phyloP scores from a whole-genome alignment of 2,113 vertebrate species.

The Delphinus delphis region DNA sequence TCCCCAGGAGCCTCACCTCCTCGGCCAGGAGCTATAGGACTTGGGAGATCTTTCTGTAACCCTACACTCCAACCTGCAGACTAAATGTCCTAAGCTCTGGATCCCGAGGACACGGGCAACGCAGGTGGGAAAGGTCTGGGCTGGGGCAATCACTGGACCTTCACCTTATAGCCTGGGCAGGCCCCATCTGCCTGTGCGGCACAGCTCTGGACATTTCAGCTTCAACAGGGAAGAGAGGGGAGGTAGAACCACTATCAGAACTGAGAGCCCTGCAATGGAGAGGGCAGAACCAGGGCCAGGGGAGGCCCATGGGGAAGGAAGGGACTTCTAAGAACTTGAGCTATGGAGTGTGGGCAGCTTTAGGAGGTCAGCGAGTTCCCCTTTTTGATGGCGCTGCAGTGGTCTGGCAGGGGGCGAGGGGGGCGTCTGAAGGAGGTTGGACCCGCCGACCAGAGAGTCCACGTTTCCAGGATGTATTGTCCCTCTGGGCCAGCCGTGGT shows the following conservation, averaged over 20 bases:
- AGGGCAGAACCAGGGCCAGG: background rate
- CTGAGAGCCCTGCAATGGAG: background rate
- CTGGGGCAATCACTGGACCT: background rate
- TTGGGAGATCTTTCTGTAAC: background rate
- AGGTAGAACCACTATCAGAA: background rate
- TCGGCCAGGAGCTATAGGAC: background rate
- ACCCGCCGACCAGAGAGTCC: background rate
- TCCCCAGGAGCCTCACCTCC: background rate
- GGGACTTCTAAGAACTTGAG: background rate
- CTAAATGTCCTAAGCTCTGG: background rate
- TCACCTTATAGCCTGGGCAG: background rate
- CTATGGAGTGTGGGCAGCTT: background rate
- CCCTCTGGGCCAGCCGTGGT: background rate
- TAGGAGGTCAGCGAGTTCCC: background rate
- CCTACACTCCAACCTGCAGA: background rate
- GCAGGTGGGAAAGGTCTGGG: background rate
- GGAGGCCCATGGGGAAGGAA: background rate
- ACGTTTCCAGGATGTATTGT: background rate
- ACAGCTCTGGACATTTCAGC: background rate
- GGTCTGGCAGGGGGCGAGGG: too few relatives aligned
- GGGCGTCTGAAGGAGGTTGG: background rate
- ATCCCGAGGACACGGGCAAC: background rate
- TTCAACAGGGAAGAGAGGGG: background rate
- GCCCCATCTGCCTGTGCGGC: background rate
- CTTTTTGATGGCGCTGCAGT: fast-evolving